Evolutionary conservation across 2,888 invertebrate genomes (phyloP), one percentile per base, ranked within the genome.

Genomic region (Machimus atricapillus): DNA sequence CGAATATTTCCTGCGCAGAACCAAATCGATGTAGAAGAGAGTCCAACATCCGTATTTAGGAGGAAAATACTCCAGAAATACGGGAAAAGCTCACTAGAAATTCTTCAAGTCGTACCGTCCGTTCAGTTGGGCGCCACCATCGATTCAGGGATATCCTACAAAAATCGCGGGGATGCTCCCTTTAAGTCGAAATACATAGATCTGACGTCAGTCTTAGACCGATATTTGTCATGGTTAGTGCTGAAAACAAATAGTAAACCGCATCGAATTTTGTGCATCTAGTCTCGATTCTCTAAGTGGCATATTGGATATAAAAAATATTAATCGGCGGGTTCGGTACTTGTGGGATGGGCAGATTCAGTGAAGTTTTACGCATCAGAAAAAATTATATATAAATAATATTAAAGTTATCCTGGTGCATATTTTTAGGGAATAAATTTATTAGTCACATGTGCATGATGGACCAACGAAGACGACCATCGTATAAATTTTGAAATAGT

Each of bases 141-240:
- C 85, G 85, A 19, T 85, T 85, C 46, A 74, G 74, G 74, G 85
- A 74, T 85, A 74, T 74, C 27, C 27, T 66, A 23, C 19, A 19
- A 16, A 46, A 46, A 46, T 85, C 82, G 27, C 43, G 58, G 85
- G 46, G 85, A 85, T 85, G 85, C 74, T 85, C 85, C 85, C 46
- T 85, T 46, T 74, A 85, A 74, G 46, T 27, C 74, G 40, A 88
- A 88, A 88, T 88, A 87, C 88, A 88, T 87, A 88, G 86, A 89
- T 88, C 90, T 90, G 89, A 91, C 90, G 90, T 92, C 92, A 92
- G 92, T 92, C 91, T 91, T 91, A 91, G 91, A 92, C 91, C 92
- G 92, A 92, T 91, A 92, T 92, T 92, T 92, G 92, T 91, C 91
- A 91, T 91, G 92, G 91, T 91, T 92, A 91, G 92, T 92, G 91